Evolutionary conservation across 2,113 vertebrate species (phyloP), one percentile per base, ranked within the genome.

Genomic region (Marmota flaviventris): DNA sequence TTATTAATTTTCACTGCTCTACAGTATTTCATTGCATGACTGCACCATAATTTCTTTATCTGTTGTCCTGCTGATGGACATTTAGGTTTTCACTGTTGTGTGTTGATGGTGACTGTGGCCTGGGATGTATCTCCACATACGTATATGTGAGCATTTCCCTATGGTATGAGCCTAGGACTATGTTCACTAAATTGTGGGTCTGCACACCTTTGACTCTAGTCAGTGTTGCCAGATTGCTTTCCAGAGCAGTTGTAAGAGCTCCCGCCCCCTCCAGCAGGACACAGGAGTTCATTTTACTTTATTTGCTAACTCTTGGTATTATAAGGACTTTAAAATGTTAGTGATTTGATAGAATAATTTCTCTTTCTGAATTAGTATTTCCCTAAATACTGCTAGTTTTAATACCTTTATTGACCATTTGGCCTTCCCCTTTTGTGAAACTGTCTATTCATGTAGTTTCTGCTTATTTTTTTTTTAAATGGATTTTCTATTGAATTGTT

Each of bases 341-440:
- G 4, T 32, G 14, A 77, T 63, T 77, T 78, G 69, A 37, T 77
- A 67, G 48, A 14, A 32, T 27, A 63, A 11, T 24, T 63, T 73
- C 42, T 48, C 34, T 63, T 37, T 85, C 45, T 48, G 24, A 25
- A 37, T 63, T 53, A 76, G 53, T 42, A 65, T 65, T 65, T 87
- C 76, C 61, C n/a, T 93, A 58, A 91, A 81, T 73, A 65, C 45
- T 45, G 39, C 34, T 61, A 53, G 25, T 18, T 53, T 76, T 75
- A 34, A 27, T 76, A 76, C 17, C 24, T n/a, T 88, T 96, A 27
- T n/a, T 85, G 37, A 29, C 25, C 20, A 10, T 75, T 39, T 85
- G 48, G 14, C 22, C 88, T 96, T 65, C 56, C 32, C 39, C 37
- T 93, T 67, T 51, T 76, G 34, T 93, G 67, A 82, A 72, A 39